These are phyloP conservation scores for Drosophila picticornis DNA, from an alignment of 2,888 invertebrate species.

Conservation along the genomic window DNA sequence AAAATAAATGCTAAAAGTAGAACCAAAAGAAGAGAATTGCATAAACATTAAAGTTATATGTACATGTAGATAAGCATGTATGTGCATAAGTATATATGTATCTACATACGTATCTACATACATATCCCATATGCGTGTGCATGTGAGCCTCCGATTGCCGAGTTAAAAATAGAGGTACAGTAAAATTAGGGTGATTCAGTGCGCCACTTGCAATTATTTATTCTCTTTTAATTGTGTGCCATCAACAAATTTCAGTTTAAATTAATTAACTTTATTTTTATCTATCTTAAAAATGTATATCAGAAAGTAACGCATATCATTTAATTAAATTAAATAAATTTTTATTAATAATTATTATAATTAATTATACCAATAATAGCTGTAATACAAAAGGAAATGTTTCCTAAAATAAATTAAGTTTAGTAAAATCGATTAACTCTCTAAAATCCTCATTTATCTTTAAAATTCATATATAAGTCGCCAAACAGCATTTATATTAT, in stretches of 20 bases:
- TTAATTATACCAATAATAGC: too few relatives aligned
- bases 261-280: not conserved
- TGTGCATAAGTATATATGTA: conserved; percentile 20
- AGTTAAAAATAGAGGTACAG: conserved; percentile 44
- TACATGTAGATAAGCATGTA: conserved; percentile 14
- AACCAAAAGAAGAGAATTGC: conserved; percentile 51
- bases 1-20: conserved; percentile 57
- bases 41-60: conserved; percentile 63
- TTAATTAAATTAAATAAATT: too few relatives aligned
- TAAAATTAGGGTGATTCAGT: conserved; percentile 49
- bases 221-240: not conserved
- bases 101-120: conserved; percentile 4
- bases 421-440: not conserved
- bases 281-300: not conserved
- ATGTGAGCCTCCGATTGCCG: not conserved
- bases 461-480: not conserved
- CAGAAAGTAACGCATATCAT: not conserved
- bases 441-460: not conserved
- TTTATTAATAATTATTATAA: too few relatives aligned
- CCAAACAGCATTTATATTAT: not conserved
- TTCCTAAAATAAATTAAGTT: not conserved
- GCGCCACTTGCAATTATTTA: not conserved
- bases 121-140: conserved; percentile 2
- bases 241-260: not conserved
- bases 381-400: not conserved